Evolutionary conservation across 2,113 vertebrate genomes (phyloP).

Genomic region (Arvicanthis niloticus): DNA sequence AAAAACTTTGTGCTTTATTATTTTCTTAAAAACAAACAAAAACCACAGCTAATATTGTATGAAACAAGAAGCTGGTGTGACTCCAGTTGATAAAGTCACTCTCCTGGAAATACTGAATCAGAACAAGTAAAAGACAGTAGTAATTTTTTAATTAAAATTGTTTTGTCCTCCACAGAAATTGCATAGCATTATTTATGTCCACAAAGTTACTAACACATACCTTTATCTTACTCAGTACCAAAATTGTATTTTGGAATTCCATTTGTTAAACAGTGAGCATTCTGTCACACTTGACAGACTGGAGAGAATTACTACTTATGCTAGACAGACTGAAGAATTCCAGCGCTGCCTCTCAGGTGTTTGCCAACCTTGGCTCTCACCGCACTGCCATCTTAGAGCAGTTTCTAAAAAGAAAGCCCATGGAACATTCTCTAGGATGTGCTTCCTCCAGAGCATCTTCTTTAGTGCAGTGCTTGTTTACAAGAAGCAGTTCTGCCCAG

Average conservation of each 20-base stretch:
- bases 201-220: neutral
- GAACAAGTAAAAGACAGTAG: neutral
- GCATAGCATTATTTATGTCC: neutral
- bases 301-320: neutral
- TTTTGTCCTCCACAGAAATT: neutral
- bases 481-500: neutral
- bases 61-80: neutral
- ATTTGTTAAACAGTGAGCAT: neutral
- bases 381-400: rapidly evolving
- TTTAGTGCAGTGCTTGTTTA: neutral
- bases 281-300: neutral
- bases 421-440: neutral
- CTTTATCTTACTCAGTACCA: neutral
- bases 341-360: rapidly evolving
- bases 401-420: neutral
- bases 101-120: rapidly evolving
- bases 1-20: neutral
- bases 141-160: neutral
- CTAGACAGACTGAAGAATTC: neutral
- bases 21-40: neutral
- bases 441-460: neutral
- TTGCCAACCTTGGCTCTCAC: neutral
- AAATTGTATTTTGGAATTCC: neutral
- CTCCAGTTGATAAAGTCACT: neutral
- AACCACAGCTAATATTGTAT: neutral